Evolutionary conservation across 2,797 vertebrate species (phyloP), one percentile per base, ranked within the genome.

Genomic region (Betta splendens): DNA sequence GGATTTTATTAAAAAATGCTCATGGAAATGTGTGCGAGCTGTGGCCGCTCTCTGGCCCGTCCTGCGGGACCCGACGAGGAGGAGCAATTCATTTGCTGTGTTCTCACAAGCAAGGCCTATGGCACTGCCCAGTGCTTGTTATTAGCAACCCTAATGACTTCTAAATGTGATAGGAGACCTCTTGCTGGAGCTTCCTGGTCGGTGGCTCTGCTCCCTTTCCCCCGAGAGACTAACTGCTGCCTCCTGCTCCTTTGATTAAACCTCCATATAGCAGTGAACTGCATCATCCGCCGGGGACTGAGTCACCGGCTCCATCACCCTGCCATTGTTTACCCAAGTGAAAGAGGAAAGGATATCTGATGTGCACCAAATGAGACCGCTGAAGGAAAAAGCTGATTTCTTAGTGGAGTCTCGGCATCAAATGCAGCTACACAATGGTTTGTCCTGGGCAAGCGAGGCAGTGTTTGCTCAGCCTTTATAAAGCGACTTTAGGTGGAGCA

Each of bases 231-330:
- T 58, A 72, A 75, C 67, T 46, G 65, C 73, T 72, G 71, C 75
- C 86, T 91, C 74, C 78, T 81, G 83, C 79, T 86, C 77, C 81
- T 85, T 87, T 90, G 89, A 90, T 89, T 89, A 89, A 89, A 88
- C 84, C 79, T 81, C 88, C 78, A 83, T 89, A 85, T 72, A 84
- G 76, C 65, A 42, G 75, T 54, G 87, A 83, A 85, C 68, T 59
- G 79, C 74, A 75, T 46, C 54, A 52, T 69, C 71, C 84, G 80
- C 62, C 46, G 18, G 80, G 75, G 80, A 82, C 69, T 72, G 69
- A 82, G 72, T 80, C 84, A 72, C 77, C 39, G 18, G 52, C 80
- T 84, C 81, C 72, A 83, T 83, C 69, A 72, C 77, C 69, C 52
- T 37, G 63, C 71, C 60, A 79, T 85, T 88, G 86, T 89, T 85